Percentiles rank a stretch among this genome's conserved stretches.
Evolutionary conservation across 2,888 invertebrate genomes (phyloP).

Genomic region (Operophtera brumata): DNA sequence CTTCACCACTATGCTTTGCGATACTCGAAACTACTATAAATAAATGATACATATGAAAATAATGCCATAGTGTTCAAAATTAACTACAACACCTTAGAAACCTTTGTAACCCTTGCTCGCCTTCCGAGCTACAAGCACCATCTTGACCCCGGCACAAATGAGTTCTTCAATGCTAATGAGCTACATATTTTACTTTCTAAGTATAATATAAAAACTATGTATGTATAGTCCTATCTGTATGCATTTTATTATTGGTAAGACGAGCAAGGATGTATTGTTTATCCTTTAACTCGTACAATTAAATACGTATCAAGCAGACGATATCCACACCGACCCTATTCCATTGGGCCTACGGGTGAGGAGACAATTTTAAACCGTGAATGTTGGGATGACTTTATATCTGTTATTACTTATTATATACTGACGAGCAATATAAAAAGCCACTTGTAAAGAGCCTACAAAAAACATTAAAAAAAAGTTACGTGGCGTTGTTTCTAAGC

Average conservation of each 20-base stretch:
- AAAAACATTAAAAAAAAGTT: too few species aligned
- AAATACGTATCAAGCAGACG: constrained; percentile 7
- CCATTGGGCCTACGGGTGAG: too few species aligned
- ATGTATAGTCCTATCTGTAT: constrained; percentile 5
- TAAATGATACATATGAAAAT: too few species aligned
- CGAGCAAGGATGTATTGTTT: neutral
- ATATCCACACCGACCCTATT: too few species aligned
- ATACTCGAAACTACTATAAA: too few species aligned
- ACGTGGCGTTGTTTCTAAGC: neutral
- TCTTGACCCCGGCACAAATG: neutral
- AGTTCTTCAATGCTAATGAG: neutral
- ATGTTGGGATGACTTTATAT: too few species aligned
- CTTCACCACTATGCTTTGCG: too few species aligned
- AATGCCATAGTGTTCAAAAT: neutral
- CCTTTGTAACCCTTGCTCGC: neutral
- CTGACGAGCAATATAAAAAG: too few species aligned
- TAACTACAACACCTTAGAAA: neutral
- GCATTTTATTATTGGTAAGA: too few species aligned
- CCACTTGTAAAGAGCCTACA: too few species aligned
- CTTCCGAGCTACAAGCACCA: neutral
- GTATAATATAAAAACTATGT: neutral
- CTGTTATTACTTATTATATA: too few species aligned
- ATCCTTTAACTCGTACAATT: neutral
- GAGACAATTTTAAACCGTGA: constrained; percentile 2
- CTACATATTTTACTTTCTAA: neutral